Conservation (phyloP, 2,888 invertebrate species). For the Drosophila rubida region DNA sequence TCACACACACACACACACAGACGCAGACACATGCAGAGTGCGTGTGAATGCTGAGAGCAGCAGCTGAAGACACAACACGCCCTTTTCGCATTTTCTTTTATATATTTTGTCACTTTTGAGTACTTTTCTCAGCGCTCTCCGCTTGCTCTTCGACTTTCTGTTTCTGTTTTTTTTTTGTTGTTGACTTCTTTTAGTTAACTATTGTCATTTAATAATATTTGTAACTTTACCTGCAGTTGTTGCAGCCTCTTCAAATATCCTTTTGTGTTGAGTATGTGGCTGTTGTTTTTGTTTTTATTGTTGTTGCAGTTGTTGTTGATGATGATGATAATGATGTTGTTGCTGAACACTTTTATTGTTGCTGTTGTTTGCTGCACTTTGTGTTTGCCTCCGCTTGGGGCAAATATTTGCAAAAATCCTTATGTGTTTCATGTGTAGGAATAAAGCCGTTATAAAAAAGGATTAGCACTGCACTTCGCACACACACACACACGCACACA, state of each 20-base stretch:
- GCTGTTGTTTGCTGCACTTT: constrained; percentile 35
- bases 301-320: constrained; percentile 28
- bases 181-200: constrained; percentile 24
- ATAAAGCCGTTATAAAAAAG: constrained; percentile 55
- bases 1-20: constrained; percentile 23
- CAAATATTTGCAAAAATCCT: constrained; percentile 54
- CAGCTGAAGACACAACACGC: constrained; percentile 66
- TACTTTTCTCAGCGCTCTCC: constrained; percentile 27
- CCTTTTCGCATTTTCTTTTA: constrained; percentile 66
- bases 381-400: constrained; percentile 41
- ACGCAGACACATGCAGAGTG: constrained; percentile 13
- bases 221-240: constrained; percentile 44
- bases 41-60: constrained; percentile 35
- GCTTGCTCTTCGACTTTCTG: constrained; percentile 6
- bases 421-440: constrained; percentile 12
- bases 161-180: constrained; percentile 11
- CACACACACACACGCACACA: constrained; percentile 23
- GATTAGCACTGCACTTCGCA: constrained; percentile 49
- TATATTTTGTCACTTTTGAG: constrained; percentile 45
- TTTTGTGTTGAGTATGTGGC: constrained; percentile 21
- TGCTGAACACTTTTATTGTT: constrained; percentile 59
- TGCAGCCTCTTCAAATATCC: constrained; percentile 34
- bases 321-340: constrained; percentile 18
- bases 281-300: constrained; percentile 19
- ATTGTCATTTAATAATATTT: background rate